A percentile compares a stretch with the other conserved stretches of the same genome.
Evolutionary conservation across 35 echinoderm and acorn worm species (phyloP).

Genomic region (Lytechinus pictus): DNA sequence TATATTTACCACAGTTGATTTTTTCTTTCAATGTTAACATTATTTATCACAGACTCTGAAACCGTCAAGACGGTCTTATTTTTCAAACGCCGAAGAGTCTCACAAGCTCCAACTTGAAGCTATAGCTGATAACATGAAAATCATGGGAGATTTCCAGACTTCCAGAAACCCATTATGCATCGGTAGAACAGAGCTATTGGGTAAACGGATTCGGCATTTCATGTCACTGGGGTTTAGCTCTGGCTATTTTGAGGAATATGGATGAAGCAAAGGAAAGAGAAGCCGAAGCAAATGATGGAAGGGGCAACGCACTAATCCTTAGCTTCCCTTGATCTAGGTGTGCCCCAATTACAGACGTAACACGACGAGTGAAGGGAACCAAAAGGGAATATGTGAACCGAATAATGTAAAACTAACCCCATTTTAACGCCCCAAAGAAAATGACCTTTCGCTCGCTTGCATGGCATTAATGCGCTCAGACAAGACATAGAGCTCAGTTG

Average conservation of each 20-base stretch:
- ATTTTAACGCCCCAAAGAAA: not conserved
- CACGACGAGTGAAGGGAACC: not conserved
- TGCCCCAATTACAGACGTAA: not conserved
- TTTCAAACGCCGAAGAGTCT: too few relatives aligned
- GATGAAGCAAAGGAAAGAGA: not conserved
- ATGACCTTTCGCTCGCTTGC: not conserved
- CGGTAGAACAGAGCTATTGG: not conserved
- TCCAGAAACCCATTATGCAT: not conserved
- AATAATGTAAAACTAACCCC: not conserved
- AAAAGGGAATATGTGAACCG: not conserved
- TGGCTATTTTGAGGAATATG: not conserved
- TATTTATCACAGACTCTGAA: too few relatives aligned
- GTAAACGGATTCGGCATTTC: not conserved
- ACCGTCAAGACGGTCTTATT: too few relatives aligned
- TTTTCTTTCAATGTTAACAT: too few relatives aligned
- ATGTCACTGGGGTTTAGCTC: not conserved
- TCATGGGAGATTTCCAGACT: not conserved
- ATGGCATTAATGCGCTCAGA: not conserved
- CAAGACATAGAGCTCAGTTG: not conserved
- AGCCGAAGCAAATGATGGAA: not conserved
- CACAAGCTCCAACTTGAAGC: too few relatives aligned
- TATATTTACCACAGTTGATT: too few relatives aligned
- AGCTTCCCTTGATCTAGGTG: not conserved
- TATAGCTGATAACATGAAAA: not conserved
- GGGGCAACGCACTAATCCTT: not conserved